Conservation (phyloP, 2,113 vertebrate species). For the Argyrosomus japonicus region DNA sequence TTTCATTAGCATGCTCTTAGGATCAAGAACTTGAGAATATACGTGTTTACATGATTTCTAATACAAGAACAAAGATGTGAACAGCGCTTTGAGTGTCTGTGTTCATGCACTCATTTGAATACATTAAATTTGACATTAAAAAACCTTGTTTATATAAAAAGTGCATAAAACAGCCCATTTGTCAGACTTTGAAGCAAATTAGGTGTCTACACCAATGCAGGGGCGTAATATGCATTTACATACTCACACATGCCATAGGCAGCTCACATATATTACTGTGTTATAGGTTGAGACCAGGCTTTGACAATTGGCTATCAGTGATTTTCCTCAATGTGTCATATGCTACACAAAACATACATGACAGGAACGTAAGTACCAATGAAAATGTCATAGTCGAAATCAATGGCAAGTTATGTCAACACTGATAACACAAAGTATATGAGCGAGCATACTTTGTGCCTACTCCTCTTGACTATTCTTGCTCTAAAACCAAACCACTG, state of each 20-base stretch:
- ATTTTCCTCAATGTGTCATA: background rate
- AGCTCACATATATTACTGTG: background rate
- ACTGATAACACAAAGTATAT: slow-evolving; percentile 4
- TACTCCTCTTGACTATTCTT: background rate
- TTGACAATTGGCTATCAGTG: background rate
- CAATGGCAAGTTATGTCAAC: background rate
- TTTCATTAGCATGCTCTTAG: slow-evolving; percentile 6
- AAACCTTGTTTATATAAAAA: slow-evolving; percentile 43
- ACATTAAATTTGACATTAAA: slow-evolving; percentile 56
- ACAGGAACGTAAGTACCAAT: background rate
- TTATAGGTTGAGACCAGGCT: background rate
- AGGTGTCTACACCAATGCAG: slow-evolving; percentile 16
- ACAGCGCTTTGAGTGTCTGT: background rate
- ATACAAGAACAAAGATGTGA: background rate
- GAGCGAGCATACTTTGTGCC: background rate
- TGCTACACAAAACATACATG: slow-evolving; percentile 9
- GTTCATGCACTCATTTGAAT: slow-evolving; percentile 51
- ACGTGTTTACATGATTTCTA: background rate
- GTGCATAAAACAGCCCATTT: slow-evolving; percentile 43
- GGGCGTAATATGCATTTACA: slow-evolving; percentile 27
- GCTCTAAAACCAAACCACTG: slow-evolving; percentile 41
- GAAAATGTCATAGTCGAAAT: slow-evolving; percentile 5
- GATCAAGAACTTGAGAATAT: background rate
- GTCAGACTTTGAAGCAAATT: slow-evolving; percentile 50
- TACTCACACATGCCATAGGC: background rate